phyloP scores from a whole-genome alignment of 2,113 vertebrate genomes.

The Chloropsis cyanopogon region DNA sequence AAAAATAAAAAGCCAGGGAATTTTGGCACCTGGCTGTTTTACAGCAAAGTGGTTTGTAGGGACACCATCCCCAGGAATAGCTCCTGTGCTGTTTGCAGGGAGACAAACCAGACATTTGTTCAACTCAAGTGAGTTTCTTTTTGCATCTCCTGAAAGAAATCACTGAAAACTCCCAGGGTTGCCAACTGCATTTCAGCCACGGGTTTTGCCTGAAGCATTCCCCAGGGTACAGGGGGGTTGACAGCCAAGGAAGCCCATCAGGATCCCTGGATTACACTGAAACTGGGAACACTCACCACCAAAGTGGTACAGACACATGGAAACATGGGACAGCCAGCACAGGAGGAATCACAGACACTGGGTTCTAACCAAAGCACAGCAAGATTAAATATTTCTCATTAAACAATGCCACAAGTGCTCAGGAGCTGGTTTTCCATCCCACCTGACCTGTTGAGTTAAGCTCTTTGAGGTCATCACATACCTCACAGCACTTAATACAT shows the following conservation, averaged over 20 bases:
- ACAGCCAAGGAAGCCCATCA: not conserved
- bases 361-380: not conserved
- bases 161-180: not conserved
- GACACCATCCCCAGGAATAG: not conserved
- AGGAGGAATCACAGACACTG: not conserved
- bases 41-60: not conserved
- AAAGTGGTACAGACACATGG: fast-evolving
- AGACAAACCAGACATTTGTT: not conserved
- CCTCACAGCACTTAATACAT: not conserved
- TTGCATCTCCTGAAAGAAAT: not conserved
- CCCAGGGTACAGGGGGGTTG: fast-evolving
- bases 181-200: not conserved
- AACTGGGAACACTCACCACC: not conserved
- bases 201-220: not conserved
- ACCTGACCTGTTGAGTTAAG: not conserved
- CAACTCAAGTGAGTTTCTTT: not conserved
- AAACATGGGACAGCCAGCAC: not conserved
- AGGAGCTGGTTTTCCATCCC: not conserved
- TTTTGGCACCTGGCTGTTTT: not conserved
- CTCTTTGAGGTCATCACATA: not conserved
- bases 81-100: not conserved
- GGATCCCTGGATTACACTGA: not conserved
- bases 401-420: not conserved
- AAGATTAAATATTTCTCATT: not conserved
- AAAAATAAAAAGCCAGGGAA: not conserved